phyloP scores from a whole-genome alignment of 2,888 invertebrate genomes.

The Cataglyphis albicans region DNA sequence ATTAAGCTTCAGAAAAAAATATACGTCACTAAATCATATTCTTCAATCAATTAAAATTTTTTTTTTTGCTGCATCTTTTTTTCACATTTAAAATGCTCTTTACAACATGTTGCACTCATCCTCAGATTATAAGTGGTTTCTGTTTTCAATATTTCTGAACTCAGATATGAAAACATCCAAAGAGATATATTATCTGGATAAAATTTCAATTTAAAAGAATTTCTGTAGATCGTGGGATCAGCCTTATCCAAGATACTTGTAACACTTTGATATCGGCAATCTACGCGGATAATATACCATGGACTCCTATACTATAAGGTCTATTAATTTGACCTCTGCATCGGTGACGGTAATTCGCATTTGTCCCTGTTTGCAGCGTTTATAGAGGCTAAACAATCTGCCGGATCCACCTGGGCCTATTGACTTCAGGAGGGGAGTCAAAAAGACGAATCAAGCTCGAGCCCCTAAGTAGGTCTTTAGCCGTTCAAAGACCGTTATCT shows the following conservation, averaged over 20 bases:
- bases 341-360: constrained; percentile 33
- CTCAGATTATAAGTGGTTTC: not conserved
- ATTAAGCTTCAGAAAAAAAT: not conserved
- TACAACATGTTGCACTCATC: not conserved
- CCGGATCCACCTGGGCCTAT: constrained; percentile 16
- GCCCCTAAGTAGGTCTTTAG: constrained; percentile 61
- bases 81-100: not conserved
- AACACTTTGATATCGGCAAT: not conserved
- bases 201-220: not conserved
- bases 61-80: not conserved
- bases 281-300: not conserved
- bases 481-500: constrained; percentile 59
- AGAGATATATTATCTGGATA: not conserved
- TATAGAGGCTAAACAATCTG: constrained; percentile 62
- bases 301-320: not conserved
- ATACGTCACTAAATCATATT: not conserved
- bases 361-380: constrained; percentile 44
- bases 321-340: constrained; percentile 1
- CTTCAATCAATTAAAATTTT: not conserved
- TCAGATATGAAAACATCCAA: not conserved
- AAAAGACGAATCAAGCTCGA: constrained; percentile 51
- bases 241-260: not conserved
- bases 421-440: constrained; percentile 25
- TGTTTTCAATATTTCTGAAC: not conserved
- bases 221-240: not conserved